A percentile compares a stretch with the other conserved stretches of the same genome.
Conservation (phyloP, 2,797 vertebrate genomes). For the Miichthys miiuy region DNA sequence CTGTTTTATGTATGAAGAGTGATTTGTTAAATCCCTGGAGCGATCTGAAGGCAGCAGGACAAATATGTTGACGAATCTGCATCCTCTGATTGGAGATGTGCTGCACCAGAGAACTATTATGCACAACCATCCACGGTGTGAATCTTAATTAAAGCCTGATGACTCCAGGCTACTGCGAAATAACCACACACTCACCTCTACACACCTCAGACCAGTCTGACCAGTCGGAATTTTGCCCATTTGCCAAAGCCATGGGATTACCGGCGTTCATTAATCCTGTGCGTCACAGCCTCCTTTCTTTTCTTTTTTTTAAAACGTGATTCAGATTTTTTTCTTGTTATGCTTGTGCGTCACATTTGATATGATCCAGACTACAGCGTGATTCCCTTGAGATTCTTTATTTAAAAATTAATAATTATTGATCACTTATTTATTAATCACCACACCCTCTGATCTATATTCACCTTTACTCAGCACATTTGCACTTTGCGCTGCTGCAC, state of each 20-base stretch:
- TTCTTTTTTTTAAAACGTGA: background rate
- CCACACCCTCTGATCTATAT: background rate
- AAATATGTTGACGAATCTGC: background rate
- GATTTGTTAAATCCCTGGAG: too few species aligned
- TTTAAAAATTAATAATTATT: too few species aligned
- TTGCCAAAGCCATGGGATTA: background rate
- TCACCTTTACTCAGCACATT: background rate
- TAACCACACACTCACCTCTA: too few species aligned
- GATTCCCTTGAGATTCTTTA: too few species aligned
- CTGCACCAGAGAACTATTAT: background rate
- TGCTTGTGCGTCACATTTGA: too few species aligned
- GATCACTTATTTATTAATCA: constrained; percentile 2
- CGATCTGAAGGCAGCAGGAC: too few species aligned
- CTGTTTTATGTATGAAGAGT: background rate
- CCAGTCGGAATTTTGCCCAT: background rate
- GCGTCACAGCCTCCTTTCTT: background rate
- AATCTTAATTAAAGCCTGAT: background rate
- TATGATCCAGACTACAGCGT: too few species aligned
- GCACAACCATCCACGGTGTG: background rate
- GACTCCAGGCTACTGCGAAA: too few species aligned
- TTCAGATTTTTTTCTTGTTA: background rate
- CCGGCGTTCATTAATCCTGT: background rate
- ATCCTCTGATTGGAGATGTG: background rate
- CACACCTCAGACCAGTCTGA: background rate
- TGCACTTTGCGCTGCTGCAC: background rate